These are phyloP conservation scores for Corvus hawaiiensis DNA, from an alignment of 2,113 vertebrate species.

Conservation along the genomic window DNA sequence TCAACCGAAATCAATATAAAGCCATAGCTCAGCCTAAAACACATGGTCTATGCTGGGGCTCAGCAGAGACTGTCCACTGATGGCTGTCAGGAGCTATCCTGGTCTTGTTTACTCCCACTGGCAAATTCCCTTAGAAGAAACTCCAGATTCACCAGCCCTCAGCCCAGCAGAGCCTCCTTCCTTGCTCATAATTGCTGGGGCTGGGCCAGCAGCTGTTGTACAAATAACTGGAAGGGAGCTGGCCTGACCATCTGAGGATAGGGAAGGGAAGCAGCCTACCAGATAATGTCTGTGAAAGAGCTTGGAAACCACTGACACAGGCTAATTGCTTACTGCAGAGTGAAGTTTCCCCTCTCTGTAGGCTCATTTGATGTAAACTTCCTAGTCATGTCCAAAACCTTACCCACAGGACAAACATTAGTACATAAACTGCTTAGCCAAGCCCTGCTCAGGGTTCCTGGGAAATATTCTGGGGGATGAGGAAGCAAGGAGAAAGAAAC, in stretches of 20 bases:
- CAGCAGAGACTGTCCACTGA: background rate
- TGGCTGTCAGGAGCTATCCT: background rate
- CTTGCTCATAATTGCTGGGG: background rate
- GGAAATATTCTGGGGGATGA: background rate
- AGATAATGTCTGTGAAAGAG: background rate
- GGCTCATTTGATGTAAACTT: conserved; percentile 3
- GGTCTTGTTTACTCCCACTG: background rate
- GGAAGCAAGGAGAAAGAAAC: background rate
- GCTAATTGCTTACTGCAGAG: conserved; percentile 1
- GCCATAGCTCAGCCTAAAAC: background rate
- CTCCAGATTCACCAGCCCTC: background rate
- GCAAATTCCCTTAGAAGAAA: background rate
- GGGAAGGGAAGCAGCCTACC: conserved; percentile 10
- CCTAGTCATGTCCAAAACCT: background rate
- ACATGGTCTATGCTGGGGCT: background rate
- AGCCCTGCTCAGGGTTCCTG: background rate
- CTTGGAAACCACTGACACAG: background rate
- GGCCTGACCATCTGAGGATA: background rate
- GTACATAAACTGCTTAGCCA: background rate
- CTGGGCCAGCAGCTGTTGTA: conserved; percentile 11
- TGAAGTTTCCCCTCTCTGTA: background rate
- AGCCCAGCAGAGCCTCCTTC: background rate
- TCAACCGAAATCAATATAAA: background rate
- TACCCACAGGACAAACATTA: background rate
- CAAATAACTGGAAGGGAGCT: background rate